phyloP scores from a whole-genome alignment of 2,113 vertebrate genomes.

The Laticauda laticaudata region DNA sequence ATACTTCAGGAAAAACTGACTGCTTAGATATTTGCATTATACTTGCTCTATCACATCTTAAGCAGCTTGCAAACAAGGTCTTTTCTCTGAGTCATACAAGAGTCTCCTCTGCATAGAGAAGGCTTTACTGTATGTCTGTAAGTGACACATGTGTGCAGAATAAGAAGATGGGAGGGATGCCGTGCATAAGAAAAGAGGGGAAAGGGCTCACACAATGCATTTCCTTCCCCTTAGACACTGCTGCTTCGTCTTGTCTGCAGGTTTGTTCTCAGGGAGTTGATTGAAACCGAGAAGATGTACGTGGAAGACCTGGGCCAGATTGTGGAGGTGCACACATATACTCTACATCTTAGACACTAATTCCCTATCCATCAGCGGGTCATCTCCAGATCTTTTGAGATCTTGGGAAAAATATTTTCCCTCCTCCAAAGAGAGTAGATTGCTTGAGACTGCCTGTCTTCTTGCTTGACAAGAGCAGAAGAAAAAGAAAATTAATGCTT shows the following conservation, averaged over 20 bases:
- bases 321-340: slow-evolving; percentile 77
- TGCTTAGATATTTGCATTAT: too few relatives aligned
- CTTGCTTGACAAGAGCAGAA: neutral
- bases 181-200: neutral
- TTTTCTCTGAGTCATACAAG: neutral
- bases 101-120: neutral
- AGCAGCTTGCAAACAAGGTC: neutral
- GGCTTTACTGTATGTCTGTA: neutral
- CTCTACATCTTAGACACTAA: neutral
- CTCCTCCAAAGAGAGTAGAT: neutral
- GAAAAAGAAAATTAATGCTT: neutral
- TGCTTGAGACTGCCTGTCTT: neutral
- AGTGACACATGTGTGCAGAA: neutral
- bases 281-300: slow-evolving; percentile 90
- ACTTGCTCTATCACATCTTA: neutral
- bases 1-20: neutral
- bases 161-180: neutral
- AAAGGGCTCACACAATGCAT: neutral
- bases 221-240: slow-evolving; percentile 9
- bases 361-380: neutral
- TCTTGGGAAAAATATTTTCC: neutral
- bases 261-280: slow-evolving; percentile 87
- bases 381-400: neutral
- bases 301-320: slow-evolving; percentile 86
- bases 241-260: slow-evolving; percentile 57